A percentile compares a stretch with the other conserved stretches of the same genome.
phyloP scores from a whole-genome alignment of 2,113 vertebrate genomes.

The Hyperopisus bebe region DNA sequence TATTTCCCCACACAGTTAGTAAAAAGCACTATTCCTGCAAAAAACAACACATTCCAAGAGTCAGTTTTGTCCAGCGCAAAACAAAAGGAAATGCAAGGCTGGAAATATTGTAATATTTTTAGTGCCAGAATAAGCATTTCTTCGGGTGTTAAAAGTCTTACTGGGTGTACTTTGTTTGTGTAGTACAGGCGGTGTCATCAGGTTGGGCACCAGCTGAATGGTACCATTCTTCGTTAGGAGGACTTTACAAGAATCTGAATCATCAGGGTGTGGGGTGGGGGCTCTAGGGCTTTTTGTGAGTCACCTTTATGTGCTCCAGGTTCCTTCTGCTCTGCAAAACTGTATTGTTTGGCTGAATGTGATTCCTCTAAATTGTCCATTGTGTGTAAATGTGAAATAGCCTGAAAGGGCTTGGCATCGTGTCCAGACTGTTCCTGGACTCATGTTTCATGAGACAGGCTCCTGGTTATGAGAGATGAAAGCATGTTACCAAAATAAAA shows the following conservation, averaged over 20 bases:
- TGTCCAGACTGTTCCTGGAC: not conserved
- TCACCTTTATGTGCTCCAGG: not conserved
- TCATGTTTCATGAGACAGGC: not conserved
- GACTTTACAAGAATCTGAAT: not conserved
- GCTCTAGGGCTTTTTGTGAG: not conserved
- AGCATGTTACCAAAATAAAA: not conserved
- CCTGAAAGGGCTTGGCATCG: not conserved
- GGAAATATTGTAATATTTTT: not conserved
- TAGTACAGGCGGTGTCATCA: not conserved
- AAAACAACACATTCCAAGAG: not conserved
- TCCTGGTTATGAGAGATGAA: not conserved
- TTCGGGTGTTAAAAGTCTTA: not conserved
- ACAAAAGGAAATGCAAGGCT: not conserved
- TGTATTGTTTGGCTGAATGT: not conserved
- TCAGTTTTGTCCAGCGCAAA: not conserved
- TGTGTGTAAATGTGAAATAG: not conserved
- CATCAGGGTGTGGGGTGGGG: not conserved
- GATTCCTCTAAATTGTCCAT: not conserved
- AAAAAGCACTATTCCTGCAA: not conserved
- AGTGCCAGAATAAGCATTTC: not conserved
- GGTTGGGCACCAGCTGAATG: not conserved
- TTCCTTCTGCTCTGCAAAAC: not conserved
- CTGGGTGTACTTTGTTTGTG: not conserved
- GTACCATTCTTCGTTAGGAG: not conserved
- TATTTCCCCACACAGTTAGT: not conserved